These are phyloP conservation scores for Sthenelais limicola DNA, from an alignment of 2,888 invertebrate genomes.

Conservation along the genomic window DNA sequence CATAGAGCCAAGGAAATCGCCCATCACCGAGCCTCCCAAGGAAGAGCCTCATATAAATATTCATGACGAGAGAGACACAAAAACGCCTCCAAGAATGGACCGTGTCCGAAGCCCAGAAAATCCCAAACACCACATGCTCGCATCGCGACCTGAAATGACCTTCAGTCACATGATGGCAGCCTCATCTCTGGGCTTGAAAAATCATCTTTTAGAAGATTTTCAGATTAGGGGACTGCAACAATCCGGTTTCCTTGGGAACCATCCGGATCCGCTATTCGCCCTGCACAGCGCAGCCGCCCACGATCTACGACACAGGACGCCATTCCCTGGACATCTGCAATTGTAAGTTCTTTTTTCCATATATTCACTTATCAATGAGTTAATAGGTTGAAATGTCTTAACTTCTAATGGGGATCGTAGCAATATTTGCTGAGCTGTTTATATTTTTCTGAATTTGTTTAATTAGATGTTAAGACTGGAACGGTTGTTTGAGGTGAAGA, in stretches of 20 bases:
- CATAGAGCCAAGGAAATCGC: too few relatives aligned
- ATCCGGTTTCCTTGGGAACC: constrained; percentile 27
- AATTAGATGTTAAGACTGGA: too few relatives aligned
- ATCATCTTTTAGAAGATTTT: constrained; percentile 34
- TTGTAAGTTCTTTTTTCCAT: constrained; percentile 23
- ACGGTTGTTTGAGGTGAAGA: too few relatives aligned
- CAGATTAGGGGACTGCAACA: constrained; percentile 35
- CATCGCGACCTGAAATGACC: constrained; percentile 20
- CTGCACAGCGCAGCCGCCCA: constrained; percentile 28
- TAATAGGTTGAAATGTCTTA: too few relatives aligned
- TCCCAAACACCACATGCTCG: background rate
- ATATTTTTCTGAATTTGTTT: too few relatives aligned
- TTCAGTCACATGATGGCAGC: constrained; percentile 39
- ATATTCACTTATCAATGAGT: too few relatives aligned
- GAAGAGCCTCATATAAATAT: background rate
- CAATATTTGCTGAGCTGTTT: too few relatives aligned
- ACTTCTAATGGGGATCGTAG: too few relatives aligned
- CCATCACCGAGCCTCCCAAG: constrained; percentile 13
- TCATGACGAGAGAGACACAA: background rate
- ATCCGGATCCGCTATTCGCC: constrained; percentile 38
- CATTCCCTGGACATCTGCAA: constrained; percentile 38
- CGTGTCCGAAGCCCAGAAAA: background rate
- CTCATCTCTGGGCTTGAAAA: constrained; percentile 20
- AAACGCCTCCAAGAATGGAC: background rate
- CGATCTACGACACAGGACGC: constrained; percentile 30